Percentiles rank a stretch among this genome's conserved stretches.
phyloP scores from a whole-genome alignment of 2,797 vertebrate genomes.

The Pteropus rufus region DNA sequence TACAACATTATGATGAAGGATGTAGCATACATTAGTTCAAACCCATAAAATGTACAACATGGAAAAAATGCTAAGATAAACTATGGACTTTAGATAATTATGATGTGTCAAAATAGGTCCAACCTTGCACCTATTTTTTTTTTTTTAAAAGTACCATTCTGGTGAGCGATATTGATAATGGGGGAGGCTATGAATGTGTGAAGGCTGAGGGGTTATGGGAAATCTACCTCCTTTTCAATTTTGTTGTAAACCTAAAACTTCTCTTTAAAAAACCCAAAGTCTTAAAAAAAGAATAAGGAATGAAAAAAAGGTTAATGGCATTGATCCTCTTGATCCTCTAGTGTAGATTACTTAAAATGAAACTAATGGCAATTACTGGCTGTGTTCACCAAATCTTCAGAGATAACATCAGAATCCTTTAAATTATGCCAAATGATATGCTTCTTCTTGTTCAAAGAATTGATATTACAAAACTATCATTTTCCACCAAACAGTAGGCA shows the following conservation, averaged over 20 bases:
- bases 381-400: conserved; percentile 3
- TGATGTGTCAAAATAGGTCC: not conserved
- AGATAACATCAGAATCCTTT: not conserved
- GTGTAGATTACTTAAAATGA: not conserved
- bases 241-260: not conserved
- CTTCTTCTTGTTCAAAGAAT: not conserved
- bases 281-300: not conserved
- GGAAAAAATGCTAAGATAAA: not conserved
- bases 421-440: not conserved
- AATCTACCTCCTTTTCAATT: not conserved
- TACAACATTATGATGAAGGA: not conserved
- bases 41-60: not conserved
- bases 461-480: not conserved
- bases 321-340: not conserved
- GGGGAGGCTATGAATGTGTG: not conserved
- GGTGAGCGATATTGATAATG: not conserved
- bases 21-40: not conserved
- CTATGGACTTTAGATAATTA: not conserved
- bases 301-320: not conserved
- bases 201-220: not conserved
- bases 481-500: not conserved
- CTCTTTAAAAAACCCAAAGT: not conserved
- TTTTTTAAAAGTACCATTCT: not conserved
- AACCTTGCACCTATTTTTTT: not conserved
- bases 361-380: not conserved